Base-by-base conservation (phyloP, 2,113 vertebrate species). In the Rhabdomys dilectus region DNA sequence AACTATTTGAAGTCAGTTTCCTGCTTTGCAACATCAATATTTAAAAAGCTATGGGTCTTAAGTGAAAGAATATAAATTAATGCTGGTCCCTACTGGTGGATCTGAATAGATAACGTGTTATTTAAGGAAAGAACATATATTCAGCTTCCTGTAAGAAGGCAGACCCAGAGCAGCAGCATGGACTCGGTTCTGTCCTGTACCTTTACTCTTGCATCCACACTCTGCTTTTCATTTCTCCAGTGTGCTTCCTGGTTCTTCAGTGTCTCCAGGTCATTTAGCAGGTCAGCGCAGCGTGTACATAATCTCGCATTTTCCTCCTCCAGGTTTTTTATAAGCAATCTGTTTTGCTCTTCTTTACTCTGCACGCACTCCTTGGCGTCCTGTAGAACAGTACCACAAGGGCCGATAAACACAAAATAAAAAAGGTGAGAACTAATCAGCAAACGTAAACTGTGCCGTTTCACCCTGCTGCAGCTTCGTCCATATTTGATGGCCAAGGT, bases 241-340 rank as follows among this genome's bases (percentile, higher is more conserved):
- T 98, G 98, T 98, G 97, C 97, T 97, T 98, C 98, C 97, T 99
- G 98, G 97, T 99, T 99, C 98, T 98, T 99, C 98, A 99, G 99
- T 98, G 99, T 99, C 99, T 99, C 99, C 98, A 99, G 99, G 99
- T 99, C 99, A 99, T 98, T 99, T 98, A 98, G 98, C 98, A 99
- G 99, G 98, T 99, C 98, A 98, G 98, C 91, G 80, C 99, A 99
- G 98, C 97, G 98, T 97, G 98, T 98, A 97, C 98, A 98, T 98
- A 99, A 99, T 98, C 98, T 99, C 97, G 98, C 98, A 98, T 99
- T 99, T 99, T 99, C 98, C 97, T 99, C 98, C 98, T 99, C 98
- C 87, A 99, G 98, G 95, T 98, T 99, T 98, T 98, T 98, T 98
- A 99, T 98, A 99, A 99, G 98, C 98, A 99, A 98, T 97, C 96